Evolutionary conservation across 30 jellyfish, hydroid and myxozoan species (phyloP), one percentile per base, ranked within the genome.

Genomic region (Aurelia aurita complex sp. Pacific): DNA sequence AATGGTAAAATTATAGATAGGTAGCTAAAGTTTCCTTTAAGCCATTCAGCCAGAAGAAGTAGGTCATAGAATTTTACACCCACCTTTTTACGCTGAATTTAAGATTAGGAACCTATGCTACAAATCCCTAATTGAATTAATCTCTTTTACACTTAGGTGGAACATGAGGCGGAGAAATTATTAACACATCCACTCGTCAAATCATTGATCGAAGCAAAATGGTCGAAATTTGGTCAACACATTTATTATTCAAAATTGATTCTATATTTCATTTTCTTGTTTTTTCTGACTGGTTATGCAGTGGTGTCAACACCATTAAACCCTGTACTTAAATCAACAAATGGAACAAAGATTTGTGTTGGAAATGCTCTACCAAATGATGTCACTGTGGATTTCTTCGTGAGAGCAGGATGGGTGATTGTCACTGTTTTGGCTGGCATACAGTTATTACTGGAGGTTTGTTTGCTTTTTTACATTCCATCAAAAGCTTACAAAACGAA

Each of bases 171-270:
- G 60, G 92, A 84, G 65, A 51, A 88, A 57, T 42, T 88, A 64
- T 57, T 88, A 29, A 70, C 81, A 14, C 96, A 88, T 62, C 96
- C 96, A 14, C 84, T 88, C 13, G 96, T 80, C 7, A 57, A 59
- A 57, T 88, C 96, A 10, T 71, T 88, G 38, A 64, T 88, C 5
- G 50, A 79, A 19, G 83, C 80, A 2, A 88, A 88, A 52, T 88
- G 96, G 96, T 88, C 83, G n/a, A 79, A 54, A 19, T 88, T 79
- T 59, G 96, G 96, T n/a, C 96, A 92, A 13, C 29, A 40, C n/a
- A 84, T 88, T 62, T 88, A 67, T 80, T 88, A 88, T 76, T 64
- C 96, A 53, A 88, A 88, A 53, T 71, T 88, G 33, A 33, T 57
- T 11, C 54, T 88, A 18, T 88, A 61, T 53, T 34, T 74, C 14